Evolutionary conservation across 1,140 invertebrate genomes (phyloP), one percentile per base, ranked within the genome.

Genomic region (Drosophila pallidifrons): DNA sequence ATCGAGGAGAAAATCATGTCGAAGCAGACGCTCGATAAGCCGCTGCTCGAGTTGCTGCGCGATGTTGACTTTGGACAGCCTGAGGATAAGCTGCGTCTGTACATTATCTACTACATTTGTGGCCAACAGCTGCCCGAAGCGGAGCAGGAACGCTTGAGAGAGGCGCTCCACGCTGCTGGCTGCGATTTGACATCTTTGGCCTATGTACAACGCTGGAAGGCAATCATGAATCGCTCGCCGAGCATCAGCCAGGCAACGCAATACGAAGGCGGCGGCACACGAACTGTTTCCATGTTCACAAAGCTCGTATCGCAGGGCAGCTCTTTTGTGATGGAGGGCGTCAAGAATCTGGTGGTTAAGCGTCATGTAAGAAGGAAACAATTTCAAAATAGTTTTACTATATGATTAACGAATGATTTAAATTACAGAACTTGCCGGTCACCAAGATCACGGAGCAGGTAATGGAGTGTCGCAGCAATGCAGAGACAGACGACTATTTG

Each of bases 261-360:
- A 86, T 98, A 97, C 77, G 96, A 96, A 91, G 98, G 98, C n/a
- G 98, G 97, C 47, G 98, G 98, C 16, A 99, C 98, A 0, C 99
- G 98, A 94, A 99, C 98, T 0, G 97, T 99, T 0, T 98, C 96
- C 79, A 99, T 99, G 98, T 99, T 99, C 93, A 98, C 98, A 1
- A 99, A 99, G 93, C 94, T 99, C 11, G 96, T 99, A 86, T 98
- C 96, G 5, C 98, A 99, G 93, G 98, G 98, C 28, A 99, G 98
- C 1, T 98, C 98, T 51, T 99, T 99, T 94, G 98, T 99, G 0
- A 99, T 99, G 98, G 99, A 99, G 94, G 99, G 99, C 41, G 99
- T 99, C 0, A 99, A 99, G 93, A 99, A 99, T 95, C 95, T 99
- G 70, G 99, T 99, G 35, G 97, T 99, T 5, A 99, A 99, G 92